A percentile compares a stretch with the other conserved stretches of the same genome.
Conservation (phyloP, 2,113 vertebrate species). For the Tylochromis polylepis region DNA sequence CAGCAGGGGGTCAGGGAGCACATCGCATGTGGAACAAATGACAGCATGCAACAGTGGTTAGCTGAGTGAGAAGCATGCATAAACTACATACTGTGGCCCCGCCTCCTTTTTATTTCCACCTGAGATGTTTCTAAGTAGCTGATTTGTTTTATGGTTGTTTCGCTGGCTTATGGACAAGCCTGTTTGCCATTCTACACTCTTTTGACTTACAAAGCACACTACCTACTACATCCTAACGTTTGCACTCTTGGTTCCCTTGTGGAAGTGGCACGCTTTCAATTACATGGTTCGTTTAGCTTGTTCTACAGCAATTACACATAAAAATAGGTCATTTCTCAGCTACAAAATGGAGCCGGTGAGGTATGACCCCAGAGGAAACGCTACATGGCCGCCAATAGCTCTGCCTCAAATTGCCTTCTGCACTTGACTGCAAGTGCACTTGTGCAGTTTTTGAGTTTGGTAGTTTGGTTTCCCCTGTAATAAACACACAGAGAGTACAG, state of each 20-base stretch:
- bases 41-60: slow-evolving; percentile 22
- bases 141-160: slow-evolving; percentile 70
- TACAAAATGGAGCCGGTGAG: slow-evolving; percentile 74
- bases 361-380: slow-evolving; percentile 74
- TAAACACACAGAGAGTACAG: background rate
- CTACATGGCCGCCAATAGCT: slow-evolving; percentile 60
- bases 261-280: slow-evolving; percentile 77
- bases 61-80: background rate
- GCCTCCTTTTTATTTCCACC: slow-evolving; percentile 35
- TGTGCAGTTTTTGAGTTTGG: slow-evolving; percentile 15
- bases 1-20: slow-evolving; percentile 1
- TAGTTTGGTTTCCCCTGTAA: slow-evolving; percentile 1
- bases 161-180: slow-evolving; percentile 41
- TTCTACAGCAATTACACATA: slow-evolving; percentile 71
- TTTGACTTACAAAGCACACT: slow-evolving; percentile 56
- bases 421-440: slow-evolving; percentile 67
- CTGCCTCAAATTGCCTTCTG: slow-evolving; percentile 72
- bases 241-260: slow-evolving; percentile 13
- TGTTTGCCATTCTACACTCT: slow-evolving; percentile 35
- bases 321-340: slow-evolving; percentile 76
- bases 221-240: background rate
- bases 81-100: background rate
- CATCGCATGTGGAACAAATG: slow-evolving; percentile 46
- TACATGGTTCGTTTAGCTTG: slow-evolving; percentile 75
- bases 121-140: slow-evolving; percentile 53